Percentiles rank a stretch among this genome's conserved stretches.
These are phyloP conservation scores for Barnardius zonarius DNA, from an alignment of 2,113 vertebrate genomes.

Conservation along the genomic window DNA sequence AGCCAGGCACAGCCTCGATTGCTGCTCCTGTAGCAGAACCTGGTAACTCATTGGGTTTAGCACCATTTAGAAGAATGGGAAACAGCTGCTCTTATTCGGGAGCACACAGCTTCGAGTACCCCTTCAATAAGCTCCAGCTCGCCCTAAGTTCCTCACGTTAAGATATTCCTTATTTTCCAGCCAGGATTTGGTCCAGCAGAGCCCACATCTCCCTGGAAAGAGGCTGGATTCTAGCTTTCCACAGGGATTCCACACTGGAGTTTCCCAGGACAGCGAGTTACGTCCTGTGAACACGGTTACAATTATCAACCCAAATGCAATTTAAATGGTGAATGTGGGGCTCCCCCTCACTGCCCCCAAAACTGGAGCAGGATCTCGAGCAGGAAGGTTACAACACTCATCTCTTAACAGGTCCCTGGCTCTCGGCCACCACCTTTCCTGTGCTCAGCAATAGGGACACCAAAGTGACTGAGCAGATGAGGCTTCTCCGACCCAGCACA, in stretches of 20 bases:
- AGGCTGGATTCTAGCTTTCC: not conserved
- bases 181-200: not conserved
- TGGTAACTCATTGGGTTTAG: not conserved
- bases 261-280: not conserved
- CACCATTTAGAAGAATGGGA: not conserved
- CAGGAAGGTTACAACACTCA: not conserved
- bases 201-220: not conserved
- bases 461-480: rapidly evolving
- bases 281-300: not conserved
- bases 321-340: not conserved
- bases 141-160: rapidly evolving
- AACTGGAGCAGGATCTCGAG: not conserved
- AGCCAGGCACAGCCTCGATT: not conserved
- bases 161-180: not conserved
- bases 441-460: not conserved
- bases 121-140: not conserved
- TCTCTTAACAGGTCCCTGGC: not conserved
- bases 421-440: not conserved
- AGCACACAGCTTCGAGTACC: not conserved
- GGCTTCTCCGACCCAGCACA: not conserved
- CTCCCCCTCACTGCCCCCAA: not conserved
- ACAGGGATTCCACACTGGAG: rapidly evolving
- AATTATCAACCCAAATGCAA: not conserved
- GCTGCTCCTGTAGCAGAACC: not conserved
- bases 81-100: not conserved